These are phyloP conservation scores for Alsophila aescularia DNA, from an alignment of 2,888 invertebrate species.

Conservation along the genomic window DNA sequence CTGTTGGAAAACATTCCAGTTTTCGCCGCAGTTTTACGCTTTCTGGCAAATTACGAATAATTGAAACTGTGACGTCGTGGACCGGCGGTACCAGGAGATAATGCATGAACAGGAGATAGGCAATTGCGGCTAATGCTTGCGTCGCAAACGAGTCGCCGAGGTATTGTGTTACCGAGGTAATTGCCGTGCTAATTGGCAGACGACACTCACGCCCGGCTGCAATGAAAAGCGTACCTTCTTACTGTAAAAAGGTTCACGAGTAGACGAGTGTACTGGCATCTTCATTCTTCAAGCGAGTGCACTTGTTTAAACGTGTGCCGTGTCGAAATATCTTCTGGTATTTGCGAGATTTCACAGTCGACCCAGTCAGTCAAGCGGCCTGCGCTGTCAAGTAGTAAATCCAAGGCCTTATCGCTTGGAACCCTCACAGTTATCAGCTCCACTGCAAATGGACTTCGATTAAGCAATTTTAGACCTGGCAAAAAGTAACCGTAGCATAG, in stretches of 20 bases:
- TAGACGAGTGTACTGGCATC: slow-evolving; percentile 6
- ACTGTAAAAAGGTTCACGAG: slow-evolving; percentile 5
- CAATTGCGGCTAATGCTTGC: slow-evolving; percentile 25
- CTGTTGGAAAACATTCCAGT: slow-evolving; percentile 6
- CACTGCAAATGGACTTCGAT: slow-evolving; percentile 11
- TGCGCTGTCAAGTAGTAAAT: not conserved
- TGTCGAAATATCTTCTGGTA: slow-evolving; percentile 1
- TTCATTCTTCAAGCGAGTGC: not conserved
- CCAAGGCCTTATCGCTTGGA: not conserved
- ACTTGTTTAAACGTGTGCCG: not conserved
- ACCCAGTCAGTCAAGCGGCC: not conserved
- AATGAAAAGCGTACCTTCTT: slow-evolving; percentile 9
- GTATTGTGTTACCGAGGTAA: slow-evolving; percentile 46
- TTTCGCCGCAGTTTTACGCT: not conserved
- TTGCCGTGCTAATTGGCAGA: slow-evolving; percentile 45
- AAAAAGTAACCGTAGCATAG: slow-evolving; percentile 13
- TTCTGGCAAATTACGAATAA: not conserved
- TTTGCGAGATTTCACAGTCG: not conserved
- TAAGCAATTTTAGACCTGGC: slow-evolving; percentile 22
- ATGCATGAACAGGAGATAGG: slow-evolving; percentile 30
- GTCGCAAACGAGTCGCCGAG: slow-evolving; percentile 25
- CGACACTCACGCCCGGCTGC: slow-evolving; percentile 28
- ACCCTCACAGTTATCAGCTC: not conserved
- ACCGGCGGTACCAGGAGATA: slow-evolving; percentile 14
- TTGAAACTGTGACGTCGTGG: not conserved